phyloP scores from a whole-genome alignment of 2,113 vertebrate genomes.

The Platycercus adscitus region DNA sequence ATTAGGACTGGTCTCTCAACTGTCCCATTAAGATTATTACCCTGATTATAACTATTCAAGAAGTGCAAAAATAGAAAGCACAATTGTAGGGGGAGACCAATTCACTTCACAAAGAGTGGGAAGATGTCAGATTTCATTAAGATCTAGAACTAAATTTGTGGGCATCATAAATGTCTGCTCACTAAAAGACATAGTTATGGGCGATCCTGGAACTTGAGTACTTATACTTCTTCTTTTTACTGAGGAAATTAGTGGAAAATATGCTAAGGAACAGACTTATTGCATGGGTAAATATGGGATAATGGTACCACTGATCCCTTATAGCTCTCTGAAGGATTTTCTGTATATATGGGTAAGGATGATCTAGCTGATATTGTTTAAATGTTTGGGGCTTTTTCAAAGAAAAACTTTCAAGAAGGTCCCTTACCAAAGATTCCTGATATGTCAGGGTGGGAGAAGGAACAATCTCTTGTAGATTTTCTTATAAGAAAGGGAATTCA shows the following conservation, averaged over 20 bases:
- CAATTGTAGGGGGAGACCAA: not conserved
- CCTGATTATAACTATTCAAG: not conserved
- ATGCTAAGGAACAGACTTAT: not conserved
- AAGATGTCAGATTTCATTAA: slow-evolving; percentile 11
- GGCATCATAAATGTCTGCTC: not conserved
- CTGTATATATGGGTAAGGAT: not conserved
- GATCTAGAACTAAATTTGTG: not conserved
- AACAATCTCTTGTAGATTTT: not conserved
- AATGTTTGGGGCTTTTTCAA: rapidly evolving
- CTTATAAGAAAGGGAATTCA: not conserved
- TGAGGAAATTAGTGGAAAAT: not conserved
- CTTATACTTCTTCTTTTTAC: not conserved
- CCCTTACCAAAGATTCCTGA: not conserved
- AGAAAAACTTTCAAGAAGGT: not conserved
- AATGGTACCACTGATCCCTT: not conserved
- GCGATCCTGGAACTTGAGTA: not conserved
- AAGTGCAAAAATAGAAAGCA: not conserved
- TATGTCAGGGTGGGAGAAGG: not conserved
- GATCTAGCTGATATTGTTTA: not conserved
- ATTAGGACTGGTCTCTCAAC: not conserved
- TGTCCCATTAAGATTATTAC: not conserved
- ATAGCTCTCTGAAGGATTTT: not conserved
- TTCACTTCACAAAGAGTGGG: not conserved
- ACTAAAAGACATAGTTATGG: not conserved
- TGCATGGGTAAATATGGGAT: not conserved